These are phyloP conservation scores for Xiphorhynchus elegans DNA, from an alignment of 2,113 vertebrate species.

Conservation along the genomic window DNA sequence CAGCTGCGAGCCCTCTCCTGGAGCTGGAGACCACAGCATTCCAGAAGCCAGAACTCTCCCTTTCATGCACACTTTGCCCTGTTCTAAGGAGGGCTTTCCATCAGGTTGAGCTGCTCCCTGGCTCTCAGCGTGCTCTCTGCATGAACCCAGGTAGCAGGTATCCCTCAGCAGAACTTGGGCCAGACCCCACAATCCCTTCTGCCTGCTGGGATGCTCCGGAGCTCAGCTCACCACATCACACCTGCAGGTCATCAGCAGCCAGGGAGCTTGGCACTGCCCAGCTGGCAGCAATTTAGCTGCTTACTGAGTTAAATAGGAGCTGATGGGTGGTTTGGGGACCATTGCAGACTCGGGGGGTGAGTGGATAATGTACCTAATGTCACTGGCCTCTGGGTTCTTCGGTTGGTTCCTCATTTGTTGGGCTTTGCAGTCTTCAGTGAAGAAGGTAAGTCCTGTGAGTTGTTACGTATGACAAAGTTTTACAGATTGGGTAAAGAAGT, in stretches of 20 bases:
- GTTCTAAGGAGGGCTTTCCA: background rate
- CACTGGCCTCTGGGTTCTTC: fast-evolving
- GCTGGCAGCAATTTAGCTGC: background rate
- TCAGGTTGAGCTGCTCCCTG: background rate
- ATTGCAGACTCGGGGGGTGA: fast-evolving
- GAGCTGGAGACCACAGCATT: background rate
- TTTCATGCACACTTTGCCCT: background rate
- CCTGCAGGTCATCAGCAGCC: background rate
- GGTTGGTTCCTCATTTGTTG: background rate
- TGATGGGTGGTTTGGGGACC: background rate
- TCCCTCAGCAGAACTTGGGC: background rate
- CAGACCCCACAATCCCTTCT: background rate
- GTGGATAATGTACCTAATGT: fast-evolving
- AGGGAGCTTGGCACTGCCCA: background rate
- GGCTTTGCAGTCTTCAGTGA: background rate
- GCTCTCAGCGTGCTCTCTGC: fast-evolving
- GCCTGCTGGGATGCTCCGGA: background rate
- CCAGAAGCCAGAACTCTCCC: background rate
- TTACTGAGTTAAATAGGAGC: background rate
- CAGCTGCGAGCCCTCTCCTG: background rate
- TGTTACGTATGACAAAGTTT: background rate
- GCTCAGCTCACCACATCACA: background rate
- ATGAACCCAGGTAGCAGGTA: fast-evolving
- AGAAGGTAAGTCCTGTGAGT: background rate
- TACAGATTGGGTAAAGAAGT: background rate